phyloP scores from a whole-genome alignment of 2,113 vertebrate species.

The Ibidorhyncha struthersii region DNA sequence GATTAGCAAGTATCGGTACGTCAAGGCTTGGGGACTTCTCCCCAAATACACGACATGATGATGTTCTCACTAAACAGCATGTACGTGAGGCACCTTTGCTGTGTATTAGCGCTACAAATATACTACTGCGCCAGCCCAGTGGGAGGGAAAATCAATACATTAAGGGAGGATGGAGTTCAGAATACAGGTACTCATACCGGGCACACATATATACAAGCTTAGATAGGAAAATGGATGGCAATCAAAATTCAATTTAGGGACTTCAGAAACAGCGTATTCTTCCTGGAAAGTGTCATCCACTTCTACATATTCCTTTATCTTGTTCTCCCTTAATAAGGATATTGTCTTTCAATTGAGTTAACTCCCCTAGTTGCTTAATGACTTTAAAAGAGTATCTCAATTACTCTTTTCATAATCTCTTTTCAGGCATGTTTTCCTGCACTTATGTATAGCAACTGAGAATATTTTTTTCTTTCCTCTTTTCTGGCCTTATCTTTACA shows the following conservation, averaged over 20 bases:
- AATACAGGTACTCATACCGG: neutral
- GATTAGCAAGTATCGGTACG: neutral
- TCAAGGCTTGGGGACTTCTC: neutral
- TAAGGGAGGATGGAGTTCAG: neutral
- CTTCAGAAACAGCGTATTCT: neutral
- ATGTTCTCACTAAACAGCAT: neutral
- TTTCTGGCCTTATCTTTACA: neutral
- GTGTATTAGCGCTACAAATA: neutral
- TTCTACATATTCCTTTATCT: neutral
- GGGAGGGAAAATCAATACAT: neutral
- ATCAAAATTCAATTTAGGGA: neutral
- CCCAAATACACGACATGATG: neutral
- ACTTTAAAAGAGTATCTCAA: neutral
- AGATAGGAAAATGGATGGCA: constrained; percentile 4
- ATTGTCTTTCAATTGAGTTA: constrained; percentile 48
- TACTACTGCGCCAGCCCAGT: neutral
- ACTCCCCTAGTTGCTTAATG: constrained; percentile 1
- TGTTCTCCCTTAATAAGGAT: constrained; percentile 31
- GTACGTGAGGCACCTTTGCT: neutral
- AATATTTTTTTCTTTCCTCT: neutral
- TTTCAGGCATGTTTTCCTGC: neutral
- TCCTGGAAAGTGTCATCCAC: constrained; percentile 9
- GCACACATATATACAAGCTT: neutral
- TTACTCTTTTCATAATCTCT: neutral
- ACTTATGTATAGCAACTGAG: neutral